Evolutionary conservation across 2,797 vertebrate species (phyloP).

Genomic region (Leuciscus waleckii): DNA sequence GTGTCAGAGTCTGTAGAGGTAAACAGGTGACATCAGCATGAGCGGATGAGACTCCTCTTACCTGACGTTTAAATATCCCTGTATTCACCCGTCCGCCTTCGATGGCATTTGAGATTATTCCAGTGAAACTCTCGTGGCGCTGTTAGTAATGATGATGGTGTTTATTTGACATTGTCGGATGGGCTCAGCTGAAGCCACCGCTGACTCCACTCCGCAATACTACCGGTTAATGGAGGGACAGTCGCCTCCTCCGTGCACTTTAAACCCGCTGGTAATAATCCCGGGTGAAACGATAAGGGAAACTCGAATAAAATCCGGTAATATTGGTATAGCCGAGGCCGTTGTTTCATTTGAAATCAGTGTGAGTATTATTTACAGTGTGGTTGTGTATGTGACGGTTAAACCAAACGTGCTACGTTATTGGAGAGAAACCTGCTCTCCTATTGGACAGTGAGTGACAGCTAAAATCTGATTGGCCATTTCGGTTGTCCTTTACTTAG

Average conservation of each 20-base stretch:
- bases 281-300: not conserved
- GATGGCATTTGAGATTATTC: slow-evolving; percentile 19
- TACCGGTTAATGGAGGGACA: slow-evolving; percentile 38
- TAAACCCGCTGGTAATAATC: not conserved
- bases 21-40: slow-evolving; percentile 42
- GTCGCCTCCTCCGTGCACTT: not conserved
- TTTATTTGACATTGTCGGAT: slow-evolving; percentile 44
- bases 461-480: slow-evolving; percentile 67
- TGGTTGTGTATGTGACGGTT: slow-evolving; percentile 18
- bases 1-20: slow-evolving; percentile 23
- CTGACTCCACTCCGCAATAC: slow-evolving; percentile 21
- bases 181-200: slow-evolving; percentile 5
- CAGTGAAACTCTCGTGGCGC: slow-evolving; percentile 4
- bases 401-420: not conserved
- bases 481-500: slow-evolving; percentile 36
- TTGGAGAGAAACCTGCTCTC: not conserved
- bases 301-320: not conserved
- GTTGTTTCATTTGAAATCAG: slow-evolving; percentile 14
- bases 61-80: slow-evolving; percentile 25
- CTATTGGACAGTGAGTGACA: slow-evolving; percentile 38
- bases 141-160: slow-evolving; percentile 28
- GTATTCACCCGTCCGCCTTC: slow-evolving; percentile 16
- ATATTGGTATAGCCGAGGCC: not conserved
- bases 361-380: slow-evolving; percentile 52
- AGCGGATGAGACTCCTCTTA: slow-evolving; percentile 26